A percentile compares a stretch with the other conserved stretches of the same genome.
phyloP scores from a whole-genome alignment of 2,797 vertebrate genomes.

The Lates japonicus region DNA sequence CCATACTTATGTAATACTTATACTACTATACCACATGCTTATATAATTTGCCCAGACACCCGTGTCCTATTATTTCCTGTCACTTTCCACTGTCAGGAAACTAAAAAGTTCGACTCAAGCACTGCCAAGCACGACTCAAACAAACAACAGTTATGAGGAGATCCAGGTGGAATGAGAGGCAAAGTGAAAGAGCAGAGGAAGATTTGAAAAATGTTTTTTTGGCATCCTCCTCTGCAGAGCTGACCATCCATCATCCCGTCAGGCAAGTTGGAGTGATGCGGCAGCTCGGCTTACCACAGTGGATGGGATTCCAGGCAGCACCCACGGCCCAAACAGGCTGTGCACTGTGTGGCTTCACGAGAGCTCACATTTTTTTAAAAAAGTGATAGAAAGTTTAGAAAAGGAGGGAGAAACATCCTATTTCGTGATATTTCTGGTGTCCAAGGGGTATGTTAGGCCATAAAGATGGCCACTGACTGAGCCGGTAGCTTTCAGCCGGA shows the following conservation, averaged over 20 bases:
- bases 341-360: slow-evolving; percentile 39
- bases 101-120: neutral
- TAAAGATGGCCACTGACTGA: slow-evolving; percentile 12
- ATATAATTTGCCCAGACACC: neutral
- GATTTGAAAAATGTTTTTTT: slow-evolving; percentile 33
- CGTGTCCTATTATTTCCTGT: neutral
- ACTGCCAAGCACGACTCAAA: neutral
- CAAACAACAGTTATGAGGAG: slow-evolving; percentile 3
- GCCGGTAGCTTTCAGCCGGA: neutral
- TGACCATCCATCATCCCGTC: slow-evolving; percentile 71
- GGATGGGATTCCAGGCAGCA: slow-evolving; percentile 62
- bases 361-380: slow-evolving; percentile 4
- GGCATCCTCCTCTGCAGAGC: slow-evolving; percentile 33
- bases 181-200: slow-evolving; percentile 13
- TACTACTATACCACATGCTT: neutral
- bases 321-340: slow-evolving; percentile 53
- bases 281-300: slow-evolving; percentile 65
- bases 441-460: neutral
- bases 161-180: slow-evolving; percentile 7
- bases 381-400: slow-evolving; percentile 11
- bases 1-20: too few species aligned
- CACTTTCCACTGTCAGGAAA: neutral
- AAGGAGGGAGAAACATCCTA: neutral
- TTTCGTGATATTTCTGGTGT: slow-evolving; percentile 27
- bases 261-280: slow-evolving; percentile 46